Evolutionary conservation across 2,888 invertebrate species (phyloP).

Genomic region (Drosophila maculinotata): DNA sequence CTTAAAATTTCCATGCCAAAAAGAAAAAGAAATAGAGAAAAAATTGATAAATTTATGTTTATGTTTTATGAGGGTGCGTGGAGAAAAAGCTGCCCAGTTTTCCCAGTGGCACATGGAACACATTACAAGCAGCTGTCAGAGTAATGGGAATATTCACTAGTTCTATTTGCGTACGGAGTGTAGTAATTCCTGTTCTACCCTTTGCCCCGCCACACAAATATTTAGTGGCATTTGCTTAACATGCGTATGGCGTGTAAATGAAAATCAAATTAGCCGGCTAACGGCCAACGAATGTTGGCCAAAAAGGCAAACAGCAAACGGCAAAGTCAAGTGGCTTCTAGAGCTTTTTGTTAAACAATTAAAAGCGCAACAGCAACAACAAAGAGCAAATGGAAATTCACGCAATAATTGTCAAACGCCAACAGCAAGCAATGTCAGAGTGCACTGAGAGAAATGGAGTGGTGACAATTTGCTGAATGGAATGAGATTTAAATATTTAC

Average conservation of each 20-base stretch:
- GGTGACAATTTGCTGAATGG: neutral
- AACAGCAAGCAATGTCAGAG: constrained; percentile 33
- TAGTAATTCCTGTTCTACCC: neutral
- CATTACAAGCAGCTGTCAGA: constrained; percentile 68
- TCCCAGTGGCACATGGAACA: constrained; percentile 45
- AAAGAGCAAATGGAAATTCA: constrained; percentile 58
- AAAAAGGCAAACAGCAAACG: constrained; percentile 38
- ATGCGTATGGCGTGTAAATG: constrained; percentile 45
- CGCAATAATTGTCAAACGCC: constrained; percentile 68
- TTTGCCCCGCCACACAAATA: no score
- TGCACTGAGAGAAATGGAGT: constrained; percentile 29
- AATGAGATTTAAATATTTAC: neutral
- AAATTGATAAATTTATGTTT: constrained; percentile 24
- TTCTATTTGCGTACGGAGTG: constrained; percentile 10
- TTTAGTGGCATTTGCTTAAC: constrained; percentile 18
- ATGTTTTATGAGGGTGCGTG: constrained; percentile 18
- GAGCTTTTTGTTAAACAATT: constrained; percentile 40
- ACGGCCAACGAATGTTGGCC: constrained; percentile 42
- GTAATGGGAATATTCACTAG: constrained; percentile 35
- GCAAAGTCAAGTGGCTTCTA: constrained; percentile 38
- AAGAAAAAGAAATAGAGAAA: no score
- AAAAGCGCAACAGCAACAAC: constrained; percentile 30
- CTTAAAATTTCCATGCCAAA: constrained; percentile 59
- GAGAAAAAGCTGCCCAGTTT: constrained; percentile 11
- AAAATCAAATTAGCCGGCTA: constrained; percentile 53